Conservation (phyloP, 2,888 invertebrate species). For the Andricus quercusramuli region DNA sequence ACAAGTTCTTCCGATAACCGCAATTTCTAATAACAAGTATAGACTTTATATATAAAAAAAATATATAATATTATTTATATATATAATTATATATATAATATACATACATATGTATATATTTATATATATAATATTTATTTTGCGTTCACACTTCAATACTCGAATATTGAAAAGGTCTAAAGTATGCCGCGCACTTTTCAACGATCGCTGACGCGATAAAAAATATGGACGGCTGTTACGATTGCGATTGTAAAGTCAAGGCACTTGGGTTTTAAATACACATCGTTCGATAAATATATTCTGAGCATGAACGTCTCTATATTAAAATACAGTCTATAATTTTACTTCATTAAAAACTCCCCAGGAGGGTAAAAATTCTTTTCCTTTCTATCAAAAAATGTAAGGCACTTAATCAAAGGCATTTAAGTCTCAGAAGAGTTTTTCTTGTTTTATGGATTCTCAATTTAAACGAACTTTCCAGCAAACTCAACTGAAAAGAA, state of each 20-base stretch:
- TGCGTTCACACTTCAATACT: conserved; percentile 56
- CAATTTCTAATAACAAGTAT: conserved; percentile 73
- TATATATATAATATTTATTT: conserved; percentile 68
- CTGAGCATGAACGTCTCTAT: conserved; percentile 33
- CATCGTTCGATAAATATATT: conserved; percentile 30
- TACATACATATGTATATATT: conserved; percentile 60
- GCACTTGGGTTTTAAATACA: conserved; percentile 63
- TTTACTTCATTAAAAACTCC: not conserved
- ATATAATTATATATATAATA: not conserved
- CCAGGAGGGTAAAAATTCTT: not conserved
- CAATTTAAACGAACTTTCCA: not conserved
- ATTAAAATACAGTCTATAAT: conserved; percentile 36
- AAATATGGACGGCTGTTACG: conserved; percentile 76
- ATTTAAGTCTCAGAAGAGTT: not conserved
- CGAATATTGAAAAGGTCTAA: conserved; percentile 61
- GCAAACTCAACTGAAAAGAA: not conserved
- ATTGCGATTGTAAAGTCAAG: conserved; percentile 72
- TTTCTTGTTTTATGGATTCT: not conserved
- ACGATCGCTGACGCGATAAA: conserved; percentile 60
- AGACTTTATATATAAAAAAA: conserved; percentile 73
- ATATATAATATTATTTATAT: conserved; percentile 19
- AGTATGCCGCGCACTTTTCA: conserved; percentile 66
- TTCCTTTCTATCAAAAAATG: not conserved
- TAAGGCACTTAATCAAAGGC: conserved; percentile 11
- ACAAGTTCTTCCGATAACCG: conserved; percentile 67